A percentile compares a stretch with the other conserved stretches of the same genome.
These are phyloP conservation scores for Drosophila mayri DNA, from an alignment of 1,140 invertebrate species.

Conservation along the genomic window DNA sequence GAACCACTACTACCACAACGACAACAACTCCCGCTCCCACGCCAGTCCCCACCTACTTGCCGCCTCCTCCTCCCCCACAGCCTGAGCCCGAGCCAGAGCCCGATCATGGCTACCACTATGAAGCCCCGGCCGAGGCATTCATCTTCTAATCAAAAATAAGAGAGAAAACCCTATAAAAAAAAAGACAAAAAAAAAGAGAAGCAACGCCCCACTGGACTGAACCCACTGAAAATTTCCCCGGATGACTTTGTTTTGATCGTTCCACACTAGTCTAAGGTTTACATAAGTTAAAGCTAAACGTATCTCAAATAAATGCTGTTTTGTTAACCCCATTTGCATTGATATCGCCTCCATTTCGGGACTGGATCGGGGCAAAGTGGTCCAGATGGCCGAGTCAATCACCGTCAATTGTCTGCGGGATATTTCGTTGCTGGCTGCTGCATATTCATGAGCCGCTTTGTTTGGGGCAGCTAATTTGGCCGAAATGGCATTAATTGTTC, in stretches of 20 bases:
- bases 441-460: constrained; percentile 69
- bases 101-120: constrained; percentile 72
- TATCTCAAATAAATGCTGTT: constrained; percentile 67
- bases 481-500: constrained; percentile 62
- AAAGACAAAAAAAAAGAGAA: neutral
- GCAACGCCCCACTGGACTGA: constrained; percentile 20
- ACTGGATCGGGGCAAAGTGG: constrained; percentile 18
- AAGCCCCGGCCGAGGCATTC: constrained; percentile 64
- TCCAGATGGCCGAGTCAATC: constrained; percentile 57
- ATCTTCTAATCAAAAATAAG: constrained; percentile 40
- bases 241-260: constrained; percentile 35
- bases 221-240: constrained; percentile 32
- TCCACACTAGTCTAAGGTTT: constrained; percentile 48
- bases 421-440: constrained; percentile 50
- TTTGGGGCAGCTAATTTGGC: constrained; percentile 52
- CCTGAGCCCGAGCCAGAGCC: constrained; percentile 32
- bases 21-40: constrained; percentile 25
- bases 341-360: constrained; percentile 19
- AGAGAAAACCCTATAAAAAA: constrained; percentile 3
- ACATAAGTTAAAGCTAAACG: constrained; percentile 48
- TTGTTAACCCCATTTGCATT: constrained; percentile 57
- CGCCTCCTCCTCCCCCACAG: constrained; percentile 25
- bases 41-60: constrained; percentile 34
- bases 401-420: constrained; percentile 67
- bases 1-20: constrained; percentile 24